A percentile compares a stretch with the other conserved stretches of the same genome.
phyloP scores from a whole-genome alignment of 1,140 invertebrate species.

The Halesus radiatus region DNA sequence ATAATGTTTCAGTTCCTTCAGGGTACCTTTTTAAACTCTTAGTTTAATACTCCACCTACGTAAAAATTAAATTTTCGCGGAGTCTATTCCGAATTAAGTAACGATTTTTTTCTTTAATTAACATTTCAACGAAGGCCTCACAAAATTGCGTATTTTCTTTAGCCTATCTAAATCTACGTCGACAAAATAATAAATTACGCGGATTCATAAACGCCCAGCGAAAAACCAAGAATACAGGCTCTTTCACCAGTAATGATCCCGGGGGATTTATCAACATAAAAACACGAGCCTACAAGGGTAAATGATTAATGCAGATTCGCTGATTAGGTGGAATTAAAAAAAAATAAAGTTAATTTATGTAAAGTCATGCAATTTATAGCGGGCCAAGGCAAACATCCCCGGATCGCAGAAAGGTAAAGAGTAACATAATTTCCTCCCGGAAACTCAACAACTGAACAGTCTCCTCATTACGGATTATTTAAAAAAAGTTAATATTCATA shows the following conservation, averaged over 20 bases:
- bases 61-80: neutral
- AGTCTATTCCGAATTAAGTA: neutral
- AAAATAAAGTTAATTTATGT: conserved; percentile 46
- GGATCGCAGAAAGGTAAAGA: conserved; percentile 6
- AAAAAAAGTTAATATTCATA: conserved; percentile 30
- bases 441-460: conserved; percentile 2
- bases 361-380: conserved; percentile 39
- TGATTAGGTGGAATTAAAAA: conserved; percentile 50
- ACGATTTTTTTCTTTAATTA: too few relatives aligned
- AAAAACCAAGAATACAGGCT: conserved; percentile 14
- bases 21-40: too few relatives aligned
- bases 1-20: too few relatives aligned
- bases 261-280: conserved; percentile 14
- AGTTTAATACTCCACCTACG: too few relatives aligned
- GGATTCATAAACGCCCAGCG: conserved; percentile 10
- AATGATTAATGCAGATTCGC: conserved; percentile 47
- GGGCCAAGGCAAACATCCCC: conserved; percentile 23
- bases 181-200: neutral
- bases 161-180: too few relatives aligned
- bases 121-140: too few relatives aligned
- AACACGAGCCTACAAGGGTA: conserved; percentile 35
- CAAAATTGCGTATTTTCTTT: too few relatives aligned
- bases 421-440: neutral
- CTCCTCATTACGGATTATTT: conserved; percentile 18
- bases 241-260: conserved; percentile 15